Conservation (phyloP, 2,113 vertebrate species). For the Motacilla tschutschensis region DNA sequence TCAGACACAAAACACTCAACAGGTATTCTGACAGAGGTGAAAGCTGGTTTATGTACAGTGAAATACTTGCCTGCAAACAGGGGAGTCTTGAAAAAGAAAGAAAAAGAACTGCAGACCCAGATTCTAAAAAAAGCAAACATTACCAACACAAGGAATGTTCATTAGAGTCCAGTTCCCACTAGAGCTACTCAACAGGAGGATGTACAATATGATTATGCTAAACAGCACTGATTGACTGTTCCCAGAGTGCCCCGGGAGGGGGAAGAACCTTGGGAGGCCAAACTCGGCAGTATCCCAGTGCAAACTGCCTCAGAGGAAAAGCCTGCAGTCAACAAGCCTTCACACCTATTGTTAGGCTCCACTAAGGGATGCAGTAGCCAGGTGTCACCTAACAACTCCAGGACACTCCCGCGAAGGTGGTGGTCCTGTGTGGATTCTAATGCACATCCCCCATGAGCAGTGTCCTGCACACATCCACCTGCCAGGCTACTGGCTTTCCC, state of each 20-base stretch:
- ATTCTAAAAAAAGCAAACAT: conserved; percentile 60
- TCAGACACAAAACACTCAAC: conserved; percentile 49
- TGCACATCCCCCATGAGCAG: conserved; percentile 68
- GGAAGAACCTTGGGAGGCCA: background rate
- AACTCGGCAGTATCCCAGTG: conserved; percentile 13
- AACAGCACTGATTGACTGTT: conserved; percentile 21
- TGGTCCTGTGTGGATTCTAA: conserved; percentile 70
- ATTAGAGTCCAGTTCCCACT: conserved; percentile 64
- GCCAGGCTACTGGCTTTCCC: conserved; percentile 53
- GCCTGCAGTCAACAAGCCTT: conserved; percentile 59
- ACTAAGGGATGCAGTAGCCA: conserved; percentile 28
- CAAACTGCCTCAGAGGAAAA: conserved; percentile 62
- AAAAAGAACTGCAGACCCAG: conserved; percentile 45
- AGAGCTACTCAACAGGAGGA: conserved; percentile 52
- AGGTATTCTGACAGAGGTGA: conserved; percentile 46
- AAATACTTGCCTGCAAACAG: conserved; percentile 55
- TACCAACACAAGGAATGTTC: conserved; percentile 75
- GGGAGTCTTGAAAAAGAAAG: conserved; percentile 3
- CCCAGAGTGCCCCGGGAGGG: background rate
- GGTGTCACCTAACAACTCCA: conserved; percentile 51
- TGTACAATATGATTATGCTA: background rate
- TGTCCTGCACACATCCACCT: conserved; percentile 66
- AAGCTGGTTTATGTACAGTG: conserved; percentile 51
- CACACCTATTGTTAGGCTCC: conserved; percentile 49
- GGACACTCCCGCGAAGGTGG: conserved; percentile 43